phyloP scores from a whole-genome alignment of 2,113 vertebrate species.

The Orcinus orca region DNA sequence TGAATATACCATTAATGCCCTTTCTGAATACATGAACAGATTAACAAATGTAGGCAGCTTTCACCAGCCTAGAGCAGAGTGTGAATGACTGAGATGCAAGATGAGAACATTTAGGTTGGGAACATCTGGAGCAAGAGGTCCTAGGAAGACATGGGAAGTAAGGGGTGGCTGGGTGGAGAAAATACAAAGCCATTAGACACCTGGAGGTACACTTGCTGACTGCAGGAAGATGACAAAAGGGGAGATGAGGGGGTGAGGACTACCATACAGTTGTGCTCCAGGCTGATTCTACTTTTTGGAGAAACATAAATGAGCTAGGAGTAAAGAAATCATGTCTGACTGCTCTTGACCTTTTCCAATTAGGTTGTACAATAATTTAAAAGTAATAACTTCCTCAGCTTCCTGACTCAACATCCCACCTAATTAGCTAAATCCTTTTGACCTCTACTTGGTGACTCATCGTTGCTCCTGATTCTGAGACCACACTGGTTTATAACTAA shows the following conservation, averaged over 20 bases:
- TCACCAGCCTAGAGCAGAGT: not conserved
- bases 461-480: not conserved
- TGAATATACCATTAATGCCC: not conserved
- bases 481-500: not conserved
- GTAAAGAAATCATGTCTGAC: not conserved
- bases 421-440: not conserved
- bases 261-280: not conserved
- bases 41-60: not conserved
- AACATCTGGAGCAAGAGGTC: not conserved
- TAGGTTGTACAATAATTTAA: not conserved
- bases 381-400: not conserved
- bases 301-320: not conserved
- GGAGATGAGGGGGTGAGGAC: not conserved
- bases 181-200: not conserved
- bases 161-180: no score
- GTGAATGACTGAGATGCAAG: not conserved
- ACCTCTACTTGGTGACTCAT: not conserved
- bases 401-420: not conserved
- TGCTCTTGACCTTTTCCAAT: conserved; percentile 2
- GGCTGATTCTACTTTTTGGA: not conserved
- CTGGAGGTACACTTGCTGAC: not conserved
- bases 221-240: not conserved
- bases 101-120: not conserved
- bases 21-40: not conserved
- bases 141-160: not conserved